These are phyloP conservation scores for Macrostomum lignano DNA, from an alignment of 1,140 invertebrate species.

Conservation along the genomic window DNA sequence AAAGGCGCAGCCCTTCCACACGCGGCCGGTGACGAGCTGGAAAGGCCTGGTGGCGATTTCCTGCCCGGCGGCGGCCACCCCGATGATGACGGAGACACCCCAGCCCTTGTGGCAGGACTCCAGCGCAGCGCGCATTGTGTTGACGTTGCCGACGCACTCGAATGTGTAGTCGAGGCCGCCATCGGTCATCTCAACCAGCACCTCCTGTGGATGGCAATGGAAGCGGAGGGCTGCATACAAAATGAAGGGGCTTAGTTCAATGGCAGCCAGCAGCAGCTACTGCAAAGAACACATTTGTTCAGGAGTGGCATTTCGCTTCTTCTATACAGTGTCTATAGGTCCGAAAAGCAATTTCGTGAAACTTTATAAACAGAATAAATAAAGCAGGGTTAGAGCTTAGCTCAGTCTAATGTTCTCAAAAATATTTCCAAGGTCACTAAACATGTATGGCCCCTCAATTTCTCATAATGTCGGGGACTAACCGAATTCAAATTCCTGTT, in stretches of 20 bases:
- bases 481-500: too few species aligned
- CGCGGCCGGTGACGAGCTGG: slow-evolving; percentile 66
- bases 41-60: slow-evolving; percentile 81
- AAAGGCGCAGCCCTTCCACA: slow-evolving; percentile 78
- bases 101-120: slow-evolving; percentile 93
- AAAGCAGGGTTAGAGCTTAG: too few species aligned
- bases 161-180: slow-evolving; percentile 91
- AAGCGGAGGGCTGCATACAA: too few species aligned
- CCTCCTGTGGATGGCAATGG: slow-evolving; percentile 62
- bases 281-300: too few species aligned
- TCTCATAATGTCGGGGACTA: too few species aligned
- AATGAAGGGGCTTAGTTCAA: too few species aligned
- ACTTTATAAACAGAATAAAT: slow-evolving; percentile 1
- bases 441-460: too few species aligned
- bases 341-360: neutral
- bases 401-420: too few species aligned
- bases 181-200: slow-evolving; percentile 63
- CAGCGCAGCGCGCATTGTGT: slow-evolving; percentile 72
- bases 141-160: slow-evolving; percentile 87
- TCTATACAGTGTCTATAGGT: too few species aligned
- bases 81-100: slow-evolving; percentile 82
- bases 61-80: slow-evolving; percentile 58
- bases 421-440: too few species aligned
- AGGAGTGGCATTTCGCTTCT: too few species aligned
- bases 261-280: too few species aligned